These are phyloP conservation scores for Rhagologus leucostigma DNA, from an alignment of 2,113 vertebrate genomes.

Conservation along the genomic window DNA sequence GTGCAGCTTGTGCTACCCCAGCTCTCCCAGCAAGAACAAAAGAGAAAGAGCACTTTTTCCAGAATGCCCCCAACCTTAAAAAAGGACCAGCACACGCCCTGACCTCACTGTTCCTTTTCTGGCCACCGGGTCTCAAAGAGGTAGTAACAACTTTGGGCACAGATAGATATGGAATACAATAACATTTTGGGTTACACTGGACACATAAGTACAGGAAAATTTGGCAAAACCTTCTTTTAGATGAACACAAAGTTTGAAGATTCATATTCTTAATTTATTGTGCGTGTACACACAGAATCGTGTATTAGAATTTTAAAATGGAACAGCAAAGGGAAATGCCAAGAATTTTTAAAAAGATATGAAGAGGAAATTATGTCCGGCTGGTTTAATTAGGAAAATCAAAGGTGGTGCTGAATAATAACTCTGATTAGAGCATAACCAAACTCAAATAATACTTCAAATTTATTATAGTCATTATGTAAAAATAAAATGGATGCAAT, in stretches of 20 bases:
- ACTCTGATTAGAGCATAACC: neutral
- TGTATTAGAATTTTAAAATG: neutral
- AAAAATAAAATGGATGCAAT: neutral
- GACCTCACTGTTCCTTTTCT: neutral
- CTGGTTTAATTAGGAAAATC: neutral
- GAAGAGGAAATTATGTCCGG: neutral
- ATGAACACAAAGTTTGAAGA: neutral
- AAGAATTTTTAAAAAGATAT: neutral
- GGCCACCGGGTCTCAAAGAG: fast-evolving
- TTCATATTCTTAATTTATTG: neutral
- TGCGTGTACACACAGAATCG: neutral
- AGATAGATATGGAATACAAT: neutral
- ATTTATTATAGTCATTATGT: neutral
- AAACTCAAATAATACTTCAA: neutral
- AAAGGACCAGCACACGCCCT: neutral
- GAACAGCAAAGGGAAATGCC: neutral
- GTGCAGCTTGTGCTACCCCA: neutral
- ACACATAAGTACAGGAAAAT: neutral
- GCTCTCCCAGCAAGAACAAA: neutral
- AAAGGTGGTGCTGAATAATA: neutral
- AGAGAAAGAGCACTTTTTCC: neutral
- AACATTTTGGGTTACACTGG: neutral
- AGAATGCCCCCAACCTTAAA: neutral
- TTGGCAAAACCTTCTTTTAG: neutral
- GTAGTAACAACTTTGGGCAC: neutral